Evolutionary conservation across 2,888 invertebrate species (phyloP).

Genomic region (Spisula solida): DNA sequence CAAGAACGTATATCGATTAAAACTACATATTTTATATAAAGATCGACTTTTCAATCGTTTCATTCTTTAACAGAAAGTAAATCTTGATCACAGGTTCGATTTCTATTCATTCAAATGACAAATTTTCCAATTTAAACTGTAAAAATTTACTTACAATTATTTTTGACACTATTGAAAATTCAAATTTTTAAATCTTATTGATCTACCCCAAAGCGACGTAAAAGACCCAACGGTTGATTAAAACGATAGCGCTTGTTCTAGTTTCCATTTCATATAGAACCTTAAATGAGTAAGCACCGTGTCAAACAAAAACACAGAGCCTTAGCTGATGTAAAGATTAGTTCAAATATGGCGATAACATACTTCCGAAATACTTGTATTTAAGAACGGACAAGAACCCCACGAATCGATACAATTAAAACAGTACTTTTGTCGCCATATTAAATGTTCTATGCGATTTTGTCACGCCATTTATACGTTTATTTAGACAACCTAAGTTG

Average conservation of each 20-base stretch:
- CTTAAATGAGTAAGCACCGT: conserved; percentile 12
- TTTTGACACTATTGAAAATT: conserved; percentile 15
- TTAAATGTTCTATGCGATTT: background rate
- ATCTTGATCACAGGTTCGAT: conserved; percentile 4
- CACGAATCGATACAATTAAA: background rate
- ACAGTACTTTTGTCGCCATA: background rate
- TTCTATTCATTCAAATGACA: background rate
- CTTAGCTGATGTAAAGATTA: conserved; percentile 34
- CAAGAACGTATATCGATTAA: conserved; percentile 26
- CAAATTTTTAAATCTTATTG: conserved; percentile 26
- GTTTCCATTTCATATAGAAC: background rate
- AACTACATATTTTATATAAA: conserved; percentile 39
- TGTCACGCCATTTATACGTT: background rate
- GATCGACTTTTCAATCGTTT: conserved; percentile 32
- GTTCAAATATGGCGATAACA: background rate
- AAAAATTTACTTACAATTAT: background rate
- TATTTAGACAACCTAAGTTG: too few species aligned
- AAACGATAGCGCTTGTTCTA: background rate
- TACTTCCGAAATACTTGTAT: conserved; percentile 7
- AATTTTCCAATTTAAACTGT: background rate
- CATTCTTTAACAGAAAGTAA: conserved; percentile 43
- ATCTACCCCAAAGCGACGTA: conserved; percentile 19
- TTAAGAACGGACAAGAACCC: background rate
- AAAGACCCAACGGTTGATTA: conserved; percentile 5
- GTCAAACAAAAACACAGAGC: conserved; percentile 21